A percentile compares a stretch with the other conserved stretches of the same genome.
Evolutionary conservation across 2,888 invertebrate genomes (phyloP).

Genomic region (Brenthis ino): DNA sequence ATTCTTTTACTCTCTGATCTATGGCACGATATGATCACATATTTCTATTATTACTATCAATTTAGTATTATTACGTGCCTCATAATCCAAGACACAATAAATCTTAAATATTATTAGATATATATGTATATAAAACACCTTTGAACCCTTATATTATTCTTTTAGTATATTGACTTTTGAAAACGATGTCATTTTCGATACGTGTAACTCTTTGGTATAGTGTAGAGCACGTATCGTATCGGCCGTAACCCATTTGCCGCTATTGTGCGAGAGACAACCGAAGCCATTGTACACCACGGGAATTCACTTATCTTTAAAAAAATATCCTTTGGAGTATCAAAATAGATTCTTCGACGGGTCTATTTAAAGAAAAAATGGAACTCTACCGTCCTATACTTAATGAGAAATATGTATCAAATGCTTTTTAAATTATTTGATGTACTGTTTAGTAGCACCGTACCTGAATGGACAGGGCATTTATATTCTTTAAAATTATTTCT

Average conservation of each 20-base stretch:
- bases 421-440: background rate
- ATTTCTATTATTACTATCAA: conserved; percentile 17
- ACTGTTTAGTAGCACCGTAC: background rate
- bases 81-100: conserved; percentile 8
- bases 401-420: too few relatives aligned
- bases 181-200: background rate
- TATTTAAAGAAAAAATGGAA: conserved; percentile 9
- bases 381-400: background rate
- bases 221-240: conserved; percentile 20
- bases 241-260: conserved; percentile 43
- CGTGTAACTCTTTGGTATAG: background rate
- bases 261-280: conserved; percentile 40
- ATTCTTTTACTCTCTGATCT: conserved; percentile 6
- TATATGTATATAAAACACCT: background rate
- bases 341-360: conserved; percentile 22
- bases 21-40: conserved; percentile 8
- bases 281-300: conserved; percentile 41
- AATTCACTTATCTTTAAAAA: conserved; percentile 43
- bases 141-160: conserved; percentile 3
- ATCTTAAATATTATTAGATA: conserved; percentile 9
- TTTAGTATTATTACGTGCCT: conserved; percentile 17
- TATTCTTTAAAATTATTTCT: too few relatives aligned
- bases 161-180: background rate
- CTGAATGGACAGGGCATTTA: too few relatives aligned
- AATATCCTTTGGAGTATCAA: conserved; percentile 34